Base-by-base conservation (phyloP, 2,113 vertebrate species). In the Ochotona princeps region DNA sequence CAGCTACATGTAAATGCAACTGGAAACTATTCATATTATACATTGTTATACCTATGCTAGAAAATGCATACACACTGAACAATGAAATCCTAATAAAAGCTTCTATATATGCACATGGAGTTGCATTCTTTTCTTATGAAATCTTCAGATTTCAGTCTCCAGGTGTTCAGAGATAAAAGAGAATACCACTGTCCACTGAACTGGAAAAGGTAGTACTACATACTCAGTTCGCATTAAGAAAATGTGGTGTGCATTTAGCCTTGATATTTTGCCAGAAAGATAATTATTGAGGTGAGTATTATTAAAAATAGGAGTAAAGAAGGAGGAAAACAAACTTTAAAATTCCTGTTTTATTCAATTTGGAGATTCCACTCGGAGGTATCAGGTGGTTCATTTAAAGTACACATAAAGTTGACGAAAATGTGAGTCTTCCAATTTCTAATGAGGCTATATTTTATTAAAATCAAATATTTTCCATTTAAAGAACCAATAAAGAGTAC, bases 91-190 rank as follows among this genome's bases (percentile, higher is more conserved):
- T 88, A 38, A 57, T 28, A 88, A 28, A 89, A 1, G 66, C 73
- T 7, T 44, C 70, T 35, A 86, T n/a, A 63, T 83, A 86, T 5
- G 4, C 47, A 60, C 23, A 65, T 9, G 5, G 32, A 74, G n/a
- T 57, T 91, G 26, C 7, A 47, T 61, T 83, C 60, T 90, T 35
- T 49, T 86, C 89, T 83, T 67, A 92, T 79, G 54, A 85, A 83
- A 54, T 65, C 7, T 8, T 79, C 95, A 15, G 89, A 93, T 1
- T 78, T 96, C 28, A 70, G 49, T 69, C 89, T 30, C 18, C 49
- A 78, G 74, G 28, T 28, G 20, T 44, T 80, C 30, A 76, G 32
- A 35, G 20, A 21, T 89, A 92, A 94, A 80, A 15, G 35, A 25
- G 14, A 65, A 11, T 35, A 11, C 7, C 25, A 18, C 74, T 85